These are phyloP conservation scores for Cepaea nemoralis DNA, from an alignment of 1,140 invertebrate genomes.

Conservation along the genomic window DNA sequence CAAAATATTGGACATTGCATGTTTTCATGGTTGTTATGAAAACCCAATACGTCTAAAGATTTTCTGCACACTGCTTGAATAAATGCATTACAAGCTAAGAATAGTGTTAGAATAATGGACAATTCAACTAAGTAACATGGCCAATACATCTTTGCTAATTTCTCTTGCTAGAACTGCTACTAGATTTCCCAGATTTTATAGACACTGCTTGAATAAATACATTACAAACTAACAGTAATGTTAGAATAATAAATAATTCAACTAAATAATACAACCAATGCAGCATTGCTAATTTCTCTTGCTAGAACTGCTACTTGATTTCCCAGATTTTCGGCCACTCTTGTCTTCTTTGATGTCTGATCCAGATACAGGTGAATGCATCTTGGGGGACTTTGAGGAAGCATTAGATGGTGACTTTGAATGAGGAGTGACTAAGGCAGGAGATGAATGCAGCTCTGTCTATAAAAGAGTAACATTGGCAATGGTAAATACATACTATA, in stretches of 20 bases:
- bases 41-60: too few species aligned
- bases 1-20: too few species aligned
- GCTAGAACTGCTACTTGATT: slow-evolving; percentile 28
- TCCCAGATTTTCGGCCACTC: slow-evolving; percentile 25
- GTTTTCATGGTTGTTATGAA: too few species aligned
- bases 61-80: too few species aligned
- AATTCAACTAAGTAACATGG: too few species aligned
- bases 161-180: slow-evolving; percentile 28
- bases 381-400: background rate
- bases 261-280: too few species aligned
- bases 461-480: background rate
- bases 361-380: background rate
- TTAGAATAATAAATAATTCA: too few species aligned
- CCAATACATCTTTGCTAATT: slow-evolving; percentile 17
- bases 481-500: too few species aligned
- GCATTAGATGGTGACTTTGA: background rate
- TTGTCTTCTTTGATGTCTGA: slow-evolving; percentile 23
- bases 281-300: slow-evolving; percentile 27
- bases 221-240: too few species aligned
- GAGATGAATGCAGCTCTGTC: background rate
- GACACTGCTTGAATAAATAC: too few species aligned
- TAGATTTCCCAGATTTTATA: slow-evolving; percentile 26
- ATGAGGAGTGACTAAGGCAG: background rate
- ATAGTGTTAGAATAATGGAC: too few species aligned
- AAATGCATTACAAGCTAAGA: too few species aligned